phyloP scores from a whole-genome alignment of 2,113 vertebrate genomes.

The Chelonoidis abingdonii region DNA sequence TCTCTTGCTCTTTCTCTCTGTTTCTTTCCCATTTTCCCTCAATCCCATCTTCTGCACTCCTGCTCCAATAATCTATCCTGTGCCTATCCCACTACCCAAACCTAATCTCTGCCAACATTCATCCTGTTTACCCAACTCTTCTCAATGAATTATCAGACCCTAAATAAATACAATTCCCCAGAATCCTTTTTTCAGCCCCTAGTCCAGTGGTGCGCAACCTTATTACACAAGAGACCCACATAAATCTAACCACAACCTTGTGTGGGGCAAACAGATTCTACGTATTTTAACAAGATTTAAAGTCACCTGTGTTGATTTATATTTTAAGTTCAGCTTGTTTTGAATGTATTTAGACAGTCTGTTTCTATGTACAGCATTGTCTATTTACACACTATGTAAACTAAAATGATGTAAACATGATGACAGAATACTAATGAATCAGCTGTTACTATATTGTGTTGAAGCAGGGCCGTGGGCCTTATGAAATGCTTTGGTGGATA shows the following conservation, averaged over 20 bases:
- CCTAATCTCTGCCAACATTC: neutral
- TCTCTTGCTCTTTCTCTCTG: neutral
- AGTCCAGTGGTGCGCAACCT: neutral
- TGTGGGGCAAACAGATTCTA: neutral
- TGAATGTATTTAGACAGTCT: neutral
- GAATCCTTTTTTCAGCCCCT: neutral
- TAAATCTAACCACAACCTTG: neutral
- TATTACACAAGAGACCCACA: neutral
- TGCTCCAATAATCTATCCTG: neutral
- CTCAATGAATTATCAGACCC: neutral
- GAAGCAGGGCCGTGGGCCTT: neutral
- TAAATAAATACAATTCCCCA: neutral
- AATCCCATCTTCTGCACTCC: neutral
- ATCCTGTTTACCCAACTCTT: neutral
- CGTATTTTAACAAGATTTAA: neutral
- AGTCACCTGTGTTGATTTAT: neutral
- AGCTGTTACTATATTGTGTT: neutral
- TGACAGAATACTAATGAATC: neutral
- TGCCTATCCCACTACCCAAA: neutral
- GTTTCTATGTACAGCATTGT: no score
- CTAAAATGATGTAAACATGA: neutral
- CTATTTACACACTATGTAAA: neutral
- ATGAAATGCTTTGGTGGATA: neutral
- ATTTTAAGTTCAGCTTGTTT: neutral
- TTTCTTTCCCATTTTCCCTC: neutral